A percentile compares a stretch with the other conserved stretches of the same genome.
Evolutionary conservation across 2,888 invertebrate genomes (phyloP).

Genomic region (Tethea ocularis): DNA sequence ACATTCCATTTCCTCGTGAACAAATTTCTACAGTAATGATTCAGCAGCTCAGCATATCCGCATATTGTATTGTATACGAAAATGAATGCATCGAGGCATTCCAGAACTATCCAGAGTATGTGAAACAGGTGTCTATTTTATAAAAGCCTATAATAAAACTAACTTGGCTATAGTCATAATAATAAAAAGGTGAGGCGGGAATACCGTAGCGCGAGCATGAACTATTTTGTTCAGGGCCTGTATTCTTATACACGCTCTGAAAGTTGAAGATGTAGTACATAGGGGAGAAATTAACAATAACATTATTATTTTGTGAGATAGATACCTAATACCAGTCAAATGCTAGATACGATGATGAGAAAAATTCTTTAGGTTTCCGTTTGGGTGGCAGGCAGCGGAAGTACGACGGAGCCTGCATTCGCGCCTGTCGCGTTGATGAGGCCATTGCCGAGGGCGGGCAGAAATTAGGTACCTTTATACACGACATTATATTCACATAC

Average conservation of each 20-base stretch:
- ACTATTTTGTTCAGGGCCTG: no score
- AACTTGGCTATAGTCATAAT: neutral
- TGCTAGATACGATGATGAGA: constrained; percentile 41
- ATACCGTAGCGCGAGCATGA: no score
- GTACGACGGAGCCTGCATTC: constrained; percentile 63
- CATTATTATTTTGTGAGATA: neutral
- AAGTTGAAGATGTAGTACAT: neutral
- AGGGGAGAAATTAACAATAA: neutral
- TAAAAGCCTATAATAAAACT: neutral
- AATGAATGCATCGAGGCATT: neutral
- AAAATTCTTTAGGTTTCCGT: constrained; percentile 58
- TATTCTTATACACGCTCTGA: no score
- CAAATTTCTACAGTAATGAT: constrained; percentile 46
- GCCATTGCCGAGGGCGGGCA: constrained; percentile 37
- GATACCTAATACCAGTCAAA: constrained; percentile 34
- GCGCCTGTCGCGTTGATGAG: constrained; percentile 61
- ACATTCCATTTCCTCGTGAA: constrained; percentile 50
- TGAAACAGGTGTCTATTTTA: neutral
- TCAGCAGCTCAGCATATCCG: constrained; percentile 31
- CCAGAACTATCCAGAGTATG: neutral
- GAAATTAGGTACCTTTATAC: constrained; percentile 30
- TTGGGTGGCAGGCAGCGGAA: constrained; percentile 65
- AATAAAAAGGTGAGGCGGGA: constrained; percentile 2
- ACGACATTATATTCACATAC: neutral
- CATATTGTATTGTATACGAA: constrained; percentile 12